Conservation (phyloP, 2,113 vertebrate genomes). For the Seriola aureovittata region DNA sequence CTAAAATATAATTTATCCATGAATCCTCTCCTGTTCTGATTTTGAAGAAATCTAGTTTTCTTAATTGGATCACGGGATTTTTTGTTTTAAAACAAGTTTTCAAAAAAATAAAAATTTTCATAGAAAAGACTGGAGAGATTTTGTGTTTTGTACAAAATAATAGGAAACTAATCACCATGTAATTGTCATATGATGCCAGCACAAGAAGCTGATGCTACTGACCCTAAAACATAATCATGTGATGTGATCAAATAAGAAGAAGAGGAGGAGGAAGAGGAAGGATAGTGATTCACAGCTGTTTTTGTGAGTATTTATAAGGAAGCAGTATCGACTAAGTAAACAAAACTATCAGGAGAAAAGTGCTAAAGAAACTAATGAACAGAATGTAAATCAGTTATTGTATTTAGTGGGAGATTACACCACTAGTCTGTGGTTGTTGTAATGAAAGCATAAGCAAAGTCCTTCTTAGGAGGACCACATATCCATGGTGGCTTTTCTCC, state of each 20-base stretch:
- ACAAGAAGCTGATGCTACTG: not conserved
- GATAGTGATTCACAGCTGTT: not conserved
- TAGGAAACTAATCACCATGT: not conserved
- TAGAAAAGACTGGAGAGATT: too few relatives aligned
- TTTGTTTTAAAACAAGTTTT: too few relatives aligned
- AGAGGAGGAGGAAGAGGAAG: too few relatives aligned
- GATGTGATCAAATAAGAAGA: too few relatives aligned
- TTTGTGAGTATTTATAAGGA: not conserved
- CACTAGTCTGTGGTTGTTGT: not conserved
- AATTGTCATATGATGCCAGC: not conserved
- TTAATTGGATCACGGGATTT: not conserved
- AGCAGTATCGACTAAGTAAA: not conserved
- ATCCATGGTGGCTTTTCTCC: constrained; percentile 22
- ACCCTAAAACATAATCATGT: not conserved
- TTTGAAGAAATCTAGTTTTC: not conserved
- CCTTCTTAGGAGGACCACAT: constrained; percentile 3
- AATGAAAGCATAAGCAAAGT: constrained; percentile 22
- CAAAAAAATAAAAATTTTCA: too few relatives aligned
- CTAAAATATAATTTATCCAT: constrained; percentile 9
- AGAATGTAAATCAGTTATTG: not conserved
- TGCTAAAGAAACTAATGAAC: not conserved
- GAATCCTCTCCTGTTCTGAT: constrained; percentile 3
- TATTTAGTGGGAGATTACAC: not conserved
- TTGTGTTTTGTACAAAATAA: not conserved
- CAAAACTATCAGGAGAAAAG: not conserved